Evolutionary conservation across 2,113 vertebrate genomes (phyloP), one percentile per base, ranked within the genome.

Genomic region (Diadophis punctatus): DNA sequence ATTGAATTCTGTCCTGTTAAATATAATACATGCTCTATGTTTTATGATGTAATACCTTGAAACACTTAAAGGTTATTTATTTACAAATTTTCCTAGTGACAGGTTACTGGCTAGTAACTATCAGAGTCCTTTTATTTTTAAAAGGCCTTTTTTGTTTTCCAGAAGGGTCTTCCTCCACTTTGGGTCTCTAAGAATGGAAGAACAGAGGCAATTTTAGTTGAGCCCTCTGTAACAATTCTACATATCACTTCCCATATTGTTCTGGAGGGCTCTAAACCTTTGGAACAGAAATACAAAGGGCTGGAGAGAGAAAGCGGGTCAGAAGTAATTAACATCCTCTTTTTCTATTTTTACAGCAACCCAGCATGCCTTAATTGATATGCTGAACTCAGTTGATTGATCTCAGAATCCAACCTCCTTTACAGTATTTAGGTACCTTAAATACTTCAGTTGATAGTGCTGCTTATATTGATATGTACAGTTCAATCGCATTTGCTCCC

Each of bases 1-100:
- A 68, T 48, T 94, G 91, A 91, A 92, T 93, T 94, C 43, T 89
- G 94, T 89, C 93, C 87, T 92, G 60, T 91, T 55, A 51, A 52
- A 53, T 88, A 51, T 88, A 53, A 14, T 86, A 46, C 9, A 48
- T 55, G 5, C 27, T 80, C 23, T 30, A 34, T 56, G 53, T 56
- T 46, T 74, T 58, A 18, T 88, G 8, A 43, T 22, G 27, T 30
- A 60, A 89, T 5, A 51, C 3, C n/a, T 68, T 11, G 51, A n/a
- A 49, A 68, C 10, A 52, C 12, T 34, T 34, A 23, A 51, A 34
- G 12, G 30, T n/a, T 52, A 88, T 46, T 22, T 80, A 20, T 49
- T 25, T 53, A 39, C 30, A 52, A 25, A 90, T 52, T 4, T 53
- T 84, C 55, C 55, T 16, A 86, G 51, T 30, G 27, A 27, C 1